Evolutionary conservation across 2,113 vertebrate genomes (phyloP), one percentile per base, ranked within the genome.

Genomic region (Miniopterus natalensis): DNA sequence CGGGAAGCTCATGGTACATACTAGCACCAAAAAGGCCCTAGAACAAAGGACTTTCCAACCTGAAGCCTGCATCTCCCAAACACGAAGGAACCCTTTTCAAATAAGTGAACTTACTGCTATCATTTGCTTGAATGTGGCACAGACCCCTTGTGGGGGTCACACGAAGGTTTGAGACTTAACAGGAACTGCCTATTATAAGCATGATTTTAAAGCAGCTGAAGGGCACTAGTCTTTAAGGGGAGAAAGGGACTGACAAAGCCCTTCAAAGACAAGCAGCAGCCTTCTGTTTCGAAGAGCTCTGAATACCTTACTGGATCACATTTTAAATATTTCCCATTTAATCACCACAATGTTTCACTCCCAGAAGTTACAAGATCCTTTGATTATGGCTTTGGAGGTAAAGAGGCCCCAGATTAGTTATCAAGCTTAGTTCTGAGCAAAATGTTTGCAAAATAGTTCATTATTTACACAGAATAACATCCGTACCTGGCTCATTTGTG

Each of bases 401-500:
- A 29, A 73, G 20, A 40, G 25, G 6, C 25, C n/a, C 68, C 21
- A 25, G 61, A 53, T 93, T 27, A n/a, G 36, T 7, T 40, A 13
- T 40, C 49, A 68, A 65, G 85, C 45, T 42, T 47, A 68, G 31
- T 55, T 68, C 18, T n/a, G 20, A 65, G 18, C 40, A 78, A 23
- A 29, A 15, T 29, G 12, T 15, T 80, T 57, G 17, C 55, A 53
- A 63, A 73, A 91, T 0, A 29, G 13, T 77, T 59, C 9, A 25
- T 51, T 70, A 23, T 95, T 25, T 80, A 51, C 31, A 23, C 29
- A 89, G 85, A 84, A 8, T 70, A 51, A 80, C 85, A 71, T 36
- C 10, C 94, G 14, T 97, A 99, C 99, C 99, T 99, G 99, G 95
- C 98, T 99, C 99, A 99, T 99, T 97, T 99, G 99, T 6, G 99